Base-by-base conservation (phyloP, 2,888 invertebrate species). In the Danaus chrysippus region DNA sequence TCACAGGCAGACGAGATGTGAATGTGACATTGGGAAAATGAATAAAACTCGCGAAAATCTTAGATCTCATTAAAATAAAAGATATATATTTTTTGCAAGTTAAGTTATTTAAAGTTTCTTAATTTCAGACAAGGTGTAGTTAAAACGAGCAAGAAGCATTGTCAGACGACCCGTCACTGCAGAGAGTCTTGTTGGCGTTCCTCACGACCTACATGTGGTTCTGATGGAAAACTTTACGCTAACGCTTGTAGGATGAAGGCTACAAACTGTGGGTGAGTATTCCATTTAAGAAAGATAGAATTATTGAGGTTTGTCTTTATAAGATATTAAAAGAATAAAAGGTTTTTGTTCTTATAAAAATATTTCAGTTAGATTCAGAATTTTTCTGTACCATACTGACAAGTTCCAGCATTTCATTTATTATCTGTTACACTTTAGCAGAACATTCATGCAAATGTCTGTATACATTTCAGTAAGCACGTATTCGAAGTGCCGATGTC, bases 401-500 rank as follows among this genome's bases (percentile, higher is more conserved):
- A 34, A 34, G 6, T 34, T 34, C 6, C 23, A 34, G 23, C 2
- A 0, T 34, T 34, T 23, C 42, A 42, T 42, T 41, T 13, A 12
- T 13, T 56, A 56, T 17, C n/a, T 13, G n/a, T 56, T 9, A 43
- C 15, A 12, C 0, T 11, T 34, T 12, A 34, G 42, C 15, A 53
- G 15, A 11, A 23, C 17, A 12, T 42, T 42, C n/a, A 13, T 34
- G 12, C 1, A 13, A 13, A 54, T 43, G 17, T 15, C 1, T 42
- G 10, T n/a, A 42, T 53, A 56, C 57, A 34, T 13, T 89, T 42
- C 86, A 96, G 96, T 52, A 97, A 97, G 82, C 97, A 97, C 83
- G 96, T 97, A 10, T 97, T 97, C 81, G 97, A 97, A 87, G 96
- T 97, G 12, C 97, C 97, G 0, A 95, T 97, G 93, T 95, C 97